phyloP scores from a whole-genome alignment of 2,888 invertebrate genomes.

The Chrysolina oricalcia region DNA sequence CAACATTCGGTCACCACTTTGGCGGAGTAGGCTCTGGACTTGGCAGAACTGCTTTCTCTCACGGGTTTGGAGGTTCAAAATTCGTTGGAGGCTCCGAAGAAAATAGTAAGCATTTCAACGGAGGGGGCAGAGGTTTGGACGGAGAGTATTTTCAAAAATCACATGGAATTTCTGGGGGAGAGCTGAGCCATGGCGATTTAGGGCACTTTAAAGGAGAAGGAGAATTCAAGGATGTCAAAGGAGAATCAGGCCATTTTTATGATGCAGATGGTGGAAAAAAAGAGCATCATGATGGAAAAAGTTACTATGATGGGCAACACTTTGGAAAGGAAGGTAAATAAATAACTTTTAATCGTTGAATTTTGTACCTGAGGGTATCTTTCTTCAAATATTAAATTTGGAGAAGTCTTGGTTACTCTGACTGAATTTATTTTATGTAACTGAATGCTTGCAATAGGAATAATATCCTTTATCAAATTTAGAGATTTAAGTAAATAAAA shows the following conservation, averaged over 20 bases:
- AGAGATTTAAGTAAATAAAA: too few relatives aligned
- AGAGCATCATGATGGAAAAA: conserved; percentile 76
- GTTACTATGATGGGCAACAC: conserved; percentile 76
- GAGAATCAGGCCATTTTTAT: conserved; percentile 74
- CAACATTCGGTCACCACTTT: conserved; percentile 32
- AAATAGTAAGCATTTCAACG: conserved; percentile 75
- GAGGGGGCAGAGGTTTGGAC: conserved; percentile 75
- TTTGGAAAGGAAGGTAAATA: conserved; percentile 75
- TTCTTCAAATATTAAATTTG: too few relatives aligned
- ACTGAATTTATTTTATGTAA: too few relatives aligned
- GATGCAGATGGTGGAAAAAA: conserved; percentile 76
- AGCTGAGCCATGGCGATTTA: conserved; percentile 75
- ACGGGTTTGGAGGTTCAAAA: conserved; percentile 45
- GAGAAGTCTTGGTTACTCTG: too few relatives aligned
- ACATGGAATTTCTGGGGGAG: conserved; percentile 74
- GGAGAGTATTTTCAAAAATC: conserved; percentile 74
- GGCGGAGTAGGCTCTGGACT: not conserved
- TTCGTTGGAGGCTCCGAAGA: conserved; percentile 68
- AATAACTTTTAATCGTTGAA: not conserved
- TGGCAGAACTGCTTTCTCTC: not conserved
- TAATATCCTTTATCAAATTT: too few relatives aligned
- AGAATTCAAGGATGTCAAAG: conserved; percentile 68
- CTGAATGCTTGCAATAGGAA: too few relatives aligned
- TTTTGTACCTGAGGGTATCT: not conserved
- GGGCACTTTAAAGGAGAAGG: conserved; percentile 71